phyloP scores from a whole-genome alignment of 2,113 vertebrate species.

The Myotis davidii region DNA sequence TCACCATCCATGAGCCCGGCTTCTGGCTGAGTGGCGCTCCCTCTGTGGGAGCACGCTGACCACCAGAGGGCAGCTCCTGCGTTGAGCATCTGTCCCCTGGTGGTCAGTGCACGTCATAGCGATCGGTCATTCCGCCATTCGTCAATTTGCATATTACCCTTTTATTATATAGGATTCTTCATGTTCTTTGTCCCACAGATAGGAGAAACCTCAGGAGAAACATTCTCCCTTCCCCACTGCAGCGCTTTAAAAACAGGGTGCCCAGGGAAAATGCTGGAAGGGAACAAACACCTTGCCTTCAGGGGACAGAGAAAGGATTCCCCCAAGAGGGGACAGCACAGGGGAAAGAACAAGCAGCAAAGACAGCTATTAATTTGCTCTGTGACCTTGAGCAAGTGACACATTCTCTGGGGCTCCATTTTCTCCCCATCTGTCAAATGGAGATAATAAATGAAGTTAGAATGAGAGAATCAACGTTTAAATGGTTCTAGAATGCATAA shows the following conservation, averaged over 20 bases:
- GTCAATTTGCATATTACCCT: too few relatives aligned
- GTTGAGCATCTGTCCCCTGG: too few relatives aligned
- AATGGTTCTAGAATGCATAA: conserved; percentile 29
- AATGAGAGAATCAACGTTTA: conserved; percentile 55
- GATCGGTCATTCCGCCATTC: too few relatives aligned
- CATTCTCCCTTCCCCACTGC: not conserved
- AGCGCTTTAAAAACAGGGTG: conserved; percentile 33
- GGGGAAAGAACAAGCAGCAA: not conserved
- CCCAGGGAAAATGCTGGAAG: not conserved
- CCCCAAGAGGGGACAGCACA: not conserved
- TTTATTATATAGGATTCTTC: not conserved
- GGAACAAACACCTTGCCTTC: not conserved
- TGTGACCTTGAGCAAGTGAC: conserved; percentile 51
- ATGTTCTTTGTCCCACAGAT: conserved; percentile 65
- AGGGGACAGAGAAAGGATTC: not conserved
- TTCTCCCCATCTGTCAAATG: conserved; percentile 49
- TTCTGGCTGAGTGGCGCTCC: too few relatives aligned
- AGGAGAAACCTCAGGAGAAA: conserved; percentile 18
- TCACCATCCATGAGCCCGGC: too few relatives aligned
- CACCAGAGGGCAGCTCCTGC: too few relatives aligned
- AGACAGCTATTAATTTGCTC: not conserved
- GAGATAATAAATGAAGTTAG: conserved; percentile 52
- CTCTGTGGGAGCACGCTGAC: too few relatives aligned
- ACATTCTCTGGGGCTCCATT: not conserved
- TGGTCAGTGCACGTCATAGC: too few relatives aligned